Conservation (phyloP, 2,797 vertebrate species). For the Mus spretus region DNA sequence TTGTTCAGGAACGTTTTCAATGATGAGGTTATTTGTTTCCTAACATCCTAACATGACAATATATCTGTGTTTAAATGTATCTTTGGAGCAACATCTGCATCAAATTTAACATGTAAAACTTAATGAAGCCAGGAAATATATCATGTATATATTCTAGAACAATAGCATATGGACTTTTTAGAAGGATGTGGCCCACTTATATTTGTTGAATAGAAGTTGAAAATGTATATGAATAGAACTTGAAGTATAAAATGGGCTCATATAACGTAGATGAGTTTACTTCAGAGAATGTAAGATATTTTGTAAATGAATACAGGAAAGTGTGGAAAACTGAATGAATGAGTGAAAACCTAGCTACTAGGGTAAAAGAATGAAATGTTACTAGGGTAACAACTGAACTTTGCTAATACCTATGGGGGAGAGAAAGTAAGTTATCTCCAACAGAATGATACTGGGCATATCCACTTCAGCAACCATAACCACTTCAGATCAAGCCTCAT, state of each 20-base stretch:
- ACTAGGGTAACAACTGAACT: not conserved
- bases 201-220: constrained; percentile 31
- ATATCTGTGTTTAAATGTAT: not conserved
- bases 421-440: not conserved
- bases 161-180: not conserved
- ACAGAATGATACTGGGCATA: not conserved
- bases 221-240: not conserved
- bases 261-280: not conserved
- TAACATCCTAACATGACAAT: constrained; percentile 38
- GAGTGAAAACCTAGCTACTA: not conserved
- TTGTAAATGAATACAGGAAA: not conserved
- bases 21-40: not conserved
- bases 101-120: not conserved
- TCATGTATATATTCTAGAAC: not conserved
- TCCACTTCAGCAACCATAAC: not conserved
- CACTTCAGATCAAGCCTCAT: not conserved
- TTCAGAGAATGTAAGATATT: not conserved
- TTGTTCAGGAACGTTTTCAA: not conserved
- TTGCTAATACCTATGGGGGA: not conserved
- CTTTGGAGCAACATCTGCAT: not conserved
- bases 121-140: not conserved
- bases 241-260: not conserved
- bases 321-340: not conserved
- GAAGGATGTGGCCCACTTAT: not conserved
- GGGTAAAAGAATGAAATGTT: not conserved